phyloP scores from a whole-genome alignment of 2,113 vertebrate genomes.

The Orthonyx spaldingii region DNA sequence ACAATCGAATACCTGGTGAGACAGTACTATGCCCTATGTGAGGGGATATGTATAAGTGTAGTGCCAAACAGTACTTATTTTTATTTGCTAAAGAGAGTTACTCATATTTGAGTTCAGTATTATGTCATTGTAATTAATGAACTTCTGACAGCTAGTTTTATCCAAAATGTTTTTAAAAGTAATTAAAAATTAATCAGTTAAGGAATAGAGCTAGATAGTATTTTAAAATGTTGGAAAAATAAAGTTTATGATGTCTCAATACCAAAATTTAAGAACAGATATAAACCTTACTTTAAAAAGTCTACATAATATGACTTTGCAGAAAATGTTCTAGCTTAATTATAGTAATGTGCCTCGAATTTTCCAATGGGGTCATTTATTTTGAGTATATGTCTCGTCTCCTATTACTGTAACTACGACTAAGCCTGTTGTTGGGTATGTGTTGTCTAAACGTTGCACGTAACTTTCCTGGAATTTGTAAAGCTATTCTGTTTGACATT shows the following conservation, averaged over 20 bases:
- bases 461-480: slow-evolving; percentile 65
- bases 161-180: not conserved
- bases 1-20: not conserved
- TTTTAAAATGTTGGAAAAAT: not conserved
- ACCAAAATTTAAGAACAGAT: not conserved
- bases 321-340: slow-evolving; percentile 62
- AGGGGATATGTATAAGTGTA: not conserved
- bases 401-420: slow-evolving; percentile 55
- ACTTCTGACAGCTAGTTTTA: not conserved
- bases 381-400: slow-evolving; percentile 54
- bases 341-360: slow-evolving; percentile 50
- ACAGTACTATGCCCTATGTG: not conserved
- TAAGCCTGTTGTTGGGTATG: slow-evolving; percentile 57
- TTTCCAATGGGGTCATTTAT: slow-evolving; percentile 64
- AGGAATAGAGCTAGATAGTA: not conserved
- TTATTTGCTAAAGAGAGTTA: not conserved
- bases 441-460: slow-evolving; percentile 45
- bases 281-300: slow-evolving; percentile 4
- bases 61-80: not conserved
- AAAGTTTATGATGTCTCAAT: not conserved
- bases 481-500: slow-evolving; percentile 64
- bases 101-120: not conserved
- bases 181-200: not conserved
- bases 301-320: slow-evolving; percentile 17
- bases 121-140: not conserved